phyloP scores from a whole-genome alignment of 2,888 invertebrate genomes.

The Drepana falcataria region DNA sequence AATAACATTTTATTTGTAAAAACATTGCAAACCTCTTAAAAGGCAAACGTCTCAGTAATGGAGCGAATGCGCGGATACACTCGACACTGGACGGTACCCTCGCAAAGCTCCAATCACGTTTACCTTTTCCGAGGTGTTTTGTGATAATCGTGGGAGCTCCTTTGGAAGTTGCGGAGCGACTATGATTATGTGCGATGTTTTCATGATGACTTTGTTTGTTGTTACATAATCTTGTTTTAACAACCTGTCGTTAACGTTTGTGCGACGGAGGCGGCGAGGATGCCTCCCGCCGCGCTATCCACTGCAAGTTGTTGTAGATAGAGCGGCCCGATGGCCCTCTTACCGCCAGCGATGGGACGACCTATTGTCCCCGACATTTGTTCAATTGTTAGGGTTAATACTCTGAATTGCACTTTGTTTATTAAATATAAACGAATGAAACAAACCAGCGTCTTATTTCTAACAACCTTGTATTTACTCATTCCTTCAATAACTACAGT shows the following conservation, averaged over 20 bases:
- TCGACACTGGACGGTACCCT: constrained; percentile 51
- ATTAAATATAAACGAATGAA: constrained; percentile 80
- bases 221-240: constrained; percentile 52
- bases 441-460: constrained; percentile 43
- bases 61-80: constrained; percentile 64
- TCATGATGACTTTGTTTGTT: constrained; percentile 51
- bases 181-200: constrained; percentile 57
- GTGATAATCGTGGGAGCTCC: constrained; percentile 56
- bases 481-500: too few species aligned
- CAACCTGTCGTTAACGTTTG: constrained; percentile 55
- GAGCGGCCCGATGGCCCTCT: constrained; percentile 43
- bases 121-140: constrained; percentile 53
- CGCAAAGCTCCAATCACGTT: constrained; percentile 59
- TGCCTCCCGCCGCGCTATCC: constrained; percentile 28
- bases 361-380: constrained; percentile 64
- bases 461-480: background rate
- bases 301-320: constrained; percentile 29
- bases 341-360: constrained; percentile 52
- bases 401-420: constrained; percentile 80
- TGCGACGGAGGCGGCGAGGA: constrained; percentile 52
- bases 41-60: constrained; percentile 53
- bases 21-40: constrained; percentile 62
- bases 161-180: constrained; percentile 73
- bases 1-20: constrained; percentile 34
- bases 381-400: constrained; percentile 77